Percentiles rank a stretch among this genome's conserved stretches.
Conservation (phyloP, 2,888 invertebrate species). For the Julus scandinavius region DNA sequence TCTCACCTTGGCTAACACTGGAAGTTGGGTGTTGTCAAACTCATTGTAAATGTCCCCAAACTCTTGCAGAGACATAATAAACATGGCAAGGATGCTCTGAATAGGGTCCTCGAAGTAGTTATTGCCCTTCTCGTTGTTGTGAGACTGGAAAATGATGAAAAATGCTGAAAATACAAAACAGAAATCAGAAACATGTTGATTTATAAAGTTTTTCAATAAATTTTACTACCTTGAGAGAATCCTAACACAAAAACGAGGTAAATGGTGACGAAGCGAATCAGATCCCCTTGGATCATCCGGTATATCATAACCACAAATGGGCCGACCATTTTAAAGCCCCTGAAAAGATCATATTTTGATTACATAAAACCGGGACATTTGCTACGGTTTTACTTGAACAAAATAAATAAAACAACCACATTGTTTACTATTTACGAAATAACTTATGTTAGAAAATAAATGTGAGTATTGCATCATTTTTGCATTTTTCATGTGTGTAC, state of each 20-base stretch:
- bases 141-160: constrained; percentile 65
- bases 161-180: constrained; percentile 63
- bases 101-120: constrained; percentile 74
- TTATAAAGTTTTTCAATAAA: constrained; percentile 57
- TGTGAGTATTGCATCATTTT: too few relatives aligned
- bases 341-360: constrained; percentile 68
- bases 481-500: too few relatives aligned
- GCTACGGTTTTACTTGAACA: too few relatives aligned
- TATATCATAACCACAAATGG: constrained; percentile 99
- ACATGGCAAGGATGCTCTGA: constrained; percentile 97
- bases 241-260: constrained; percentile 97
- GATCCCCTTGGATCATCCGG: constrained; percentile 96
- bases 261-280: constrained; percentile 94
- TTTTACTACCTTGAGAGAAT: constrained; percentile 85
- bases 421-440: too few relatives aligned
- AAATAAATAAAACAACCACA: too few relatives aligned
- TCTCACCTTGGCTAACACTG: constrained; percentile 85
- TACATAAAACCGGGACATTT: too few relatives aligned
- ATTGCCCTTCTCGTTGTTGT: constrained; percentile 60
- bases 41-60: constrained; percentile 95
- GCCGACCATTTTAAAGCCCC: constrained; percentile 97
- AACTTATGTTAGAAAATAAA: too few relatives aligned
- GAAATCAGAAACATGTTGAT: background rate
- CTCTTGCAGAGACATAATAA: constrained; percentile 96
- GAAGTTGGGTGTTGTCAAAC: constrained; percentile 88